phyloP scores from a whole-genome alignment of 2,888 invertebrate genomes.

The Calameuta idolon region DNA sequence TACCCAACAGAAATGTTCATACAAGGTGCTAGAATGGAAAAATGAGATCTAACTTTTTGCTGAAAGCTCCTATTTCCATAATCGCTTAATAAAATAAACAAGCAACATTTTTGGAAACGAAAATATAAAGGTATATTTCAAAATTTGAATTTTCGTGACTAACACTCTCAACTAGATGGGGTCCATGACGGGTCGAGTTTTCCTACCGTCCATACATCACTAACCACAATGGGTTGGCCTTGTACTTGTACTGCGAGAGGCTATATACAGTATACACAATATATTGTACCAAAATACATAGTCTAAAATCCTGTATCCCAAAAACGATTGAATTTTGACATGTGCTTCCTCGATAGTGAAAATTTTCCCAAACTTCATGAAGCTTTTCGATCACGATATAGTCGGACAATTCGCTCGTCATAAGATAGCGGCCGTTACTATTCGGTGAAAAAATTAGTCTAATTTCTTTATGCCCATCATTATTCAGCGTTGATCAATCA shows the following conservation, averaged over 20 bases:
- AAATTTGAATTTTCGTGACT: not conserved
- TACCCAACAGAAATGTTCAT: not conserved
- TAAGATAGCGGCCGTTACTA: not conserved
- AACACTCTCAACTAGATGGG: not conserved
- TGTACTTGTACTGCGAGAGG: constrained; percentile 21
- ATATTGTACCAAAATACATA: not conserved
- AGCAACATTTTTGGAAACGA: not conserved
- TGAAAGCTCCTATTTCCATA: not conserved
- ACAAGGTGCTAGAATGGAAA: not conserved
- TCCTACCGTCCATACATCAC: constrained; percentile 38
- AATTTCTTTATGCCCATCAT: not conserved
- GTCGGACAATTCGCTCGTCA: not conserved
- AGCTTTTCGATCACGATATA: not conserved
- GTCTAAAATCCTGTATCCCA: not conserved
- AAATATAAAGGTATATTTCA: not conserved
- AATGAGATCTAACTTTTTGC: not conserved
- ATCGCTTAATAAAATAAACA: not conserved
- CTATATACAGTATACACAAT: not conserved
- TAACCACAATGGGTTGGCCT: constrained; percentile 31
- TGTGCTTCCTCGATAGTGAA: not conserved
- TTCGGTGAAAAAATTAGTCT: not conserved
- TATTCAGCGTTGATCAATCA: not conserved
- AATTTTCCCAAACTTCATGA: not conserved
- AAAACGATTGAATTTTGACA: not conserved
- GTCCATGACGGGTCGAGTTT: constrained; percentile 36